phyloP scores from a whole-genome alignment of 1,140 invertebrate species.

The Drosophila athabasca region DNA sequence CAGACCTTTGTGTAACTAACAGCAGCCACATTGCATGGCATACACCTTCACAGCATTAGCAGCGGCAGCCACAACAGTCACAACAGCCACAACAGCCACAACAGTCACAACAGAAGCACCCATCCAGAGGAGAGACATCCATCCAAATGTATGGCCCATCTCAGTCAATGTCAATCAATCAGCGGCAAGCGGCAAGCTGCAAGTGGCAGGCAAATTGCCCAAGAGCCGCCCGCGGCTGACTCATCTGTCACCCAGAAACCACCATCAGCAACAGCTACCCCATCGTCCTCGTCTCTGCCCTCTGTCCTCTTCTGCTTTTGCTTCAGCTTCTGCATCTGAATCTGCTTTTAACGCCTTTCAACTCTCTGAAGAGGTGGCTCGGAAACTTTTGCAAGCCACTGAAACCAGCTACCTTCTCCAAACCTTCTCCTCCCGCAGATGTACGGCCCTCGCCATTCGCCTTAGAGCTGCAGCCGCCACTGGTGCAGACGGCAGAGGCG shows the following conservation, averaged over 20 bases:
- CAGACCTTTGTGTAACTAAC: constrained; percentile 56
- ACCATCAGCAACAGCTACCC: constrained; percentile 4
- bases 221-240: constrained; percentile 61
- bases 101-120: constrained; percentile 7
- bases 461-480: constrained; percentile 77
- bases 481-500: constrained; percentile 45
- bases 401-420: constrained; percentile 38
- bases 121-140: constrained; percentile 14
- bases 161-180: constrained; percentile 81
- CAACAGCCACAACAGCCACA: constrained; percentile 1
- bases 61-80: constrained; percentile 1
- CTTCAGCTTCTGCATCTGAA: constrained; percentile 13
- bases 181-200: constrained; percentile 25
- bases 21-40: constrained; percentile 18
- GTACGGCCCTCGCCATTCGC: constrained; percentile 75
- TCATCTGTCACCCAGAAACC: constrained; percentile 51
- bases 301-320: constrained; percentile 8
- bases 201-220: constrained; percentile 69
- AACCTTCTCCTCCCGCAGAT: constrained; percentile 71
- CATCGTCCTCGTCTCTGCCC: constrained; percentile 16
- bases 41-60: constrained; percentile 25
- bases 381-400: no score
- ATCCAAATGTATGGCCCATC: constrained; percentile 66
- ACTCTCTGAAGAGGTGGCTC: constrained; percentile 2
- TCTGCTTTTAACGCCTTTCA: constrained; percentile 48